Evolutionary conservation across 1,140 invertebrate species (phyloP).

Genomic region (Euura lappo): DNA sequence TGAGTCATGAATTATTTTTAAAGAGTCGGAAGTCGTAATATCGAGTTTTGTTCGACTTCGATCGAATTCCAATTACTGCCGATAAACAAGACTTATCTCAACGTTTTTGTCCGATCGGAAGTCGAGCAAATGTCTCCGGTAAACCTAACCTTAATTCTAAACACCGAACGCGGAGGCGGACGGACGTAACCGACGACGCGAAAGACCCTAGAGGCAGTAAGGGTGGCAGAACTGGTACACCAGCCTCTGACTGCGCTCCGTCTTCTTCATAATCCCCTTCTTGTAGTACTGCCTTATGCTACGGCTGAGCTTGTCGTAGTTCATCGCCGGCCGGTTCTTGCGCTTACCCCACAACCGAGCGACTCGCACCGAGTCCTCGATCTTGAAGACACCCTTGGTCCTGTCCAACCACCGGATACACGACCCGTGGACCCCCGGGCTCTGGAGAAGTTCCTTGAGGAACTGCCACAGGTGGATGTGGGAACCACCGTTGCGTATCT

Average conservation of each 20-base stretch:
- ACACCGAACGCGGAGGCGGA: neutral
- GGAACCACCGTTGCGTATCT: slow-evolving; percentile 68
- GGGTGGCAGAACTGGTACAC: slow-evolving; percentile 99
- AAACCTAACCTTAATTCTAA: neutral
- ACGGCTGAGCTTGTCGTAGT: slow-evolving; percentile 98
- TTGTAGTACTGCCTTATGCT: slow-evolving; percentile 99
- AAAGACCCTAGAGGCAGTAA: slow-evolving; percentile 76
- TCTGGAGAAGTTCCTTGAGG: slow-evolving; percentile 91
- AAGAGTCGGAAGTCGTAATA: neutral
- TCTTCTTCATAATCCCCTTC: slow-evolving; percentile 99
- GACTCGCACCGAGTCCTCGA: slow-evolving; percentile 96
- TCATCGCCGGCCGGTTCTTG: slow-evolving; percentile 99
- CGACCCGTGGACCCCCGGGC: slow-evolving; percentile 84
- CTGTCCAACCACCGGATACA: slow-evolving; percentile 98
- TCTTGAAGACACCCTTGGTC: slow-evolving; percentile 96
- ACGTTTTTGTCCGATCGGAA: neutral
- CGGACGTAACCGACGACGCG: neutral
- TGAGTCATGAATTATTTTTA: neutral
- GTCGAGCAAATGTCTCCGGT: slow-evolving; percentile 9
- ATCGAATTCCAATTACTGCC: neutral
- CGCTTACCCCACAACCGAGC: slow-evolving; percentile 95
- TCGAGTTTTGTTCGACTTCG: slow-evolving; percentile 1
- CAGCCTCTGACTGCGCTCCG: slow-evolving; percentile 94
- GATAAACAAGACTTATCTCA: no score
- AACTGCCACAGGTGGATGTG: slow-evolving; percentile 99